These are phyloP conservation scores for Dasypogon diadema DNA, from an alignment of 2,888 invertebrate genomes.

Conservation along the genomic window DNA sequence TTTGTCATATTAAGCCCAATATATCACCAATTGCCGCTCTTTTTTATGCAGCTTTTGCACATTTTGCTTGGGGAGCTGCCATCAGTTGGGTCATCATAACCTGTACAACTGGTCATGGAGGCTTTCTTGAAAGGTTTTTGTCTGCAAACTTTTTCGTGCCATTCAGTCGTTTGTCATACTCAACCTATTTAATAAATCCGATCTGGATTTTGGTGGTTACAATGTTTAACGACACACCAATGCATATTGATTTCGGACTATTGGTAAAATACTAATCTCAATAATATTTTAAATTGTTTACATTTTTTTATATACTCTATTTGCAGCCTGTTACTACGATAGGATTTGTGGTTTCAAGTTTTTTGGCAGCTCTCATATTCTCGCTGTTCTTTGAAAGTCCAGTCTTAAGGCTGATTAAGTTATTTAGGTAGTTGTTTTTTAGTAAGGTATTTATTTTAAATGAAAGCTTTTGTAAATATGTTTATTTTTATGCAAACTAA, in stretches of 20 bases:
- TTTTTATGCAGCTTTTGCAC: conserved; percentile 75
- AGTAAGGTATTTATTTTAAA: no score
- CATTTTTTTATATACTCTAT: background rate
- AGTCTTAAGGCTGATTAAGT: conserved; percentile 53
- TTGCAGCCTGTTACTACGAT: conserved; percentile 50
- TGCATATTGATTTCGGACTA: conserved; percentile 56
- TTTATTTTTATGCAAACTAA: no score
- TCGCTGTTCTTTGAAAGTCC: conserved; percentile 57
- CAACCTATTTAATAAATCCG: conserved; percentile 78
- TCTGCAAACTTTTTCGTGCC: conserved; percentile 71
- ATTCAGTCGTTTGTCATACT: conserved; percentile 77
- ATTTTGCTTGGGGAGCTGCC: conserved; percentile 77
- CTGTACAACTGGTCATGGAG: conserved; percentile 76
- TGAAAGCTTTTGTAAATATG: no score
- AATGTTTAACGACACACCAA: conserved; percentile 56
- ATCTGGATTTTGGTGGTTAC: conserved; percentile 67
- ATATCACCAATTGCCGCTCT: conserved; percentile 73
- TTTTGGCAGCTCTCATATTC: conserved; percentile 52
- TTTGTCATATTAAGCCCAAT: conserved; percentile 74
- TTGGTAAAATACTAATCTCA: no score
- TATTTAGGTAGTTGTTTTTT: no score
- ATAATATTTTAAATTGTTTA: no score
- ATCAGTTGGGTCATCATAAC: conserved; percentile 77
- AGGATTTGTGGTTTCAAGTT: conserved; percentile 52
- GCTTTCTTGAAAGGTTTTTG: conserved; percentile 64